Evolutionary conservation across 2,888 invertebrate genomes (phyloP).

Genomic region (Drosophila yooni): DNA sequence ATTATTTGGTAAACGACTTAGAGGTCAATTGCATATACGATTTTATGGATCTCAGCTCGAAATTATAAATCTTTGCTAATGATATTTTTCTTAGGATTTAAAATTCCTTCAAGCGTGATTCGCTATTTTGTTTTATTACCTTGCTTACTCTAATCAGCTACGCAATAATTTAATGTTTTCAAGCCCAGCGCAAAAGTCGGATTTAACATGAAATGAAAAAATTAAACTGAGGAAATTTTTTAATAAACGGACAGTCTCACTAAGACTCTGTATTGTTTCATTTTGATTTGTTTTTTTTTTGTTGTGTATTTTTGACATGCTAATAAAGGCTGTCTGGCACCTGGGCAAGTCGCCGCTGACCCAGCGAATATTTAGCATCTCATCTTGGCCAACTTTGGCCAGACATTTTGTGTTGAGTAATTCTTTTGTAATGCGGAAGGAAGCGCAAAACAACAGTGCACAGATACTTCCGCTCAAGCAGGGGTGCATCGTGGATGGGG

Average conservation of each 20-base stretch:
- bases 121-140: not conserved
- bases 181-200: not conserved
- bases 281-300: constrained; percentile 1
- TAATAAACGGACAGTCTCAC: constrained; percentile 10
- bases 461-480: constrained; percentile 58
- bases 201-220: constrained; percentile 3
- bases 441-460: constrained; percentile 69
- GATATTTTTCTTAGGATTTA: not conserved
- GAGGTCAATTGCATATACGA: not conserved
- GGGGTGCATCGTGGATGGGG: not conserved
- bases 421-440: constrained; percentile 80
- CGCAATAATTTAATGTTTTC: not conserved
- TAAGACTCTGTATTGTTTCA: not conserved
- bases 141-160: not conserved
- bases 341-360: constrained; percentile 36
- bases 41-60: not conserved
- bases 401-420: constrained; percentile 79
- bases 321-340: constrained; percentile 47
- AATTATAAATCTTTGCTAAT: not conserved
- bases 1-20: not conserved
- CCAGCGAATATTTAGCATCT: constrained; percentile 39
- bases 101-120: not conserved
- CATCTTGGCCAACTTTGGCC: constrained; percentile 57
- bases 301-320: constrained; percentile 15
- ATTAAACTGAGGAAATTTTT: constrained; percentile 16